Conservation (phyloP, 1,140 invertebrate species). For the Neodiprion pinetum region DNA sequence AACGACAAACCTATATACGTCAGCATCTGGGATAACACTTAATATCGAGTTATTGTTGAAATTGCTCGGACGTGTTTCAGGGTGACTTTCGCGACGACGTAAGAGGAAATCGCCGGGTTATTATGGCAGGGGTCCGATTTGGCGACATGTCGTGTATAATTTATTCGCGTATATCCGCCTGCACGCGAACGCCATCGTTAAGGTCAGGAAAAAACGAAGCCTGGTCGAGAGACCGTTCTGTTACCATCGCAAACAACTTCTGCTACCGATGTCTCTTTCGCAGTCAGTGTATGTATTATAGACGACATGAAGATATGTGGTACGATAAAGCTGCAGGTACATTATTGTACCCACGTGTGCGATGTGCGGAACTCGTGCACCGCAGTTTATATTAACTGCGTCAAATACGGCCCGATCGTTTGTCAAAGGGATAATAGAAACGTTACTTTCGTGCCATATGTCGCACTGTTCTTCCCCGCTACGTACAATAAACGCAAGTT, state of each 20-base stretch:
- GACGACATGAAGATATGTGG: neutral
- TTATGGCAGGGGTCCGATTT: too few species aligned
- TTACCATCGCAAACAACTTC: neutral
- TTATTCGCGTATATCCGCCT: too few species aligned
- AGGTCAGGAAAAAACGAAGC: neutral
- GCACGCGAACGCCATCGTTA: too few species aligned
- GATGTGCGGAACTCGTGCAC: neutral
- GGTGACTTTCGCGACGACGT: too few species aligned
- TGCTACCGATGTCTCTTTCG: neutral
- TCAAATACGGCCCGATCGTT: constrained; percentile 1
- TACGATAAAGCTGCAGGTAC: neutral
- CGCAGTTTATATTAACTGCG: neutral
- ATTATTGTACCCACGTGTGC: neutral
- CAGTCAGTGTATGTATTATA: neutral
- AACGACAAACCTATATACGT: too few species aligned
- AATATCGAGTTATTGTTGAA: too few species aligned
- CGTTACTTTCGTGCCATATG: constrained; percentile 7
- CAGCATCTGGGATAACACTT: too few species aligned
- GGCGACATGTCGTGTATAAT: too few species aligned
- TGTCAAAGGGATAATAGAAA: constrained; percentile 5
- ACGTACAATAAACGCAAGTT: neutral
- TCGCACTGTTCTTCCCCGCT: neutral
- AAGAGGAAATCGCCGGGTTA: too few species aligned
- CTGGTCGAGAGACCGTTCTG: neutral
- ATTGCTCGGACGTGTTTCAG: too few species aligned